Evolutionary conservation across 2,113 vertebrate species (phyloP).

Genomic region (Puntigrus tetrazona): DNA sequence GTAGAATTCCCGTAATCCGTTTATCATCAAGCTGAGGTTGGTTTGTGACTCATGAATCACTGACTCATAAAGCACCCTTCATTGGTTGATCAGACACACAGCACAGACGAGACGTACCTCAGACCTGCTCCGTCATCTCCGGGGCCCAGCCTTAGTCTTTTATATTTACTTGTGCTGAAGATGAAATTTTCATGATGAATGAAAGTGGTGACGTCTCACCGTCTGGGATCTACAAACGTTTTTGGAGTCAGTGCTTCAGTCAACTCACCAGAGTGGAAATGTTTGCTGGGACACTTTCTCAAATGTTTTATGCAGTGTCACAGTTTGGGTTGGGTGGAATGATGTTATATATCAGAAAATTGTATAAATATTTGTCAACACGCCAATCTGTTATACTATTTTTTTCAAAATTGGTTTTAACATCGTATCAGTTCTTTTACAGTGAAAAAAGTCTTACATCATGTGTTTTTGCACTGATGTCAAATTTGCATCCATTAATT

Average conservation of each 20-base stretch:
- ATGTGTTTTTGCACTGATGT: neutral
- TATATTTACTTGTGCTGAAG: neutral
- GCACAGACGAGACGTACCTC: neutral
- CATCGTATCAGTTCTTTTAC: neutral
- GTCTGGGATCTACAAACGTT: neutral
- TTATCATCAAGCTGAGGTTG: conserved; percentile 51
- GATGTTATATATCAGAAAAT: neutral
- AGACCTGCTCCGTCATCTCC: neutral
- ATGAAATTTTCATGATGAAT: conserved; percentile 6
- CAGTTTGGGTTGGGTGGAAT: neutral
- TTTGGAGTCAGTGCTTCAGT: neutral
- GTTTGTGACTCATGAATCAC: conserved; percentile 19
- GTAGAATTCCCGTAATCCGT: conserved; percentile 56
- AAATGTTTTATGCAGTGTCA: neutral
- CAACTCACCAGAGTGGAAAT: neutral
- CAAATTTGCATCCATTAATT: neutral
- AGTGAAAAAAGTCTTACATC: neutral
- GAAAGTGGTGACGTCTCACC: conserved; percentile 15
- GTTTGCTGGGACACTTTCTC: neutral
- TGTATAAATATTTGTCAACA: neutral
- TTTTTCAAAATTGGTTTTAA: neutral
- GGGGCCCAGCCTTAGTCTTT: neutral
- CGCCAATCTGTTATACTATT: neutral
- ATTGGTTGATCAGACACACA: neutral
- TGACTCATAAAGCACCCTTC: conserved; percentile 13